Percentiles rank a stretch among this genome's conserved stretches.
Conservation (phyloP, 2,797 vertebrate genomes). For the Lacerta viridis region DNA sequence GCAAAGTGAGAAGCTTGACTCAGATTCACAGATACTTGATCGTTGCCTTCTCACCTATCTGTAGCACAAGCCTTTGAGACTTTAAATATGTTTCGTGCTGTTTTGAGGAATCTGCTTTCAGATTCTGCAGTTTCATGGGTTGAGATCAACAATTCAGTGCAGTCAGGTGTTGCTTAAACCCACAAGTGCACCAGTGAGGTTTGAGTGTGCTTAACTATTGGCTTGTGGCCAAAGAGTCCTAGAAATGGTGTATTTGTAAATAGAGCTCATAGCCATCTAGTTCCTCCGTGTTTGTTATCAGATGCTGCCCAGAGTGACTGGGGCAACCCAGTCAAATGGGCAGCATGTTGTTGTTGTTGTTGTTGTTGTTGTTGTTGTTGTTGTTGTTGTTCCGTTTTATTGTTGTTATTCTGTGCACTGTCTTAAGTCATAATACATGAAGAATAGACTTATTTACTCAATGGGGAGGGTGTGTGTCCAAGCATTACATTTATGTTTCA, state of each 20-base stretch:
- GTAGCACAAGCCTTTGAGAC: conserved; percentile 25
- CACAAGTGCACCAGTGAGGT: not conserved
- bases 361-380: no score
- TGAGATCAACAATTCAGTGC: not conserved
- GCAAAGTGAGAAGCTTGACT: not conserved
- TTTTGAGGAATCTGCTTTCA: conserved; percentile 26
- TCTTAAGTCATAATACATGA: not conserved
- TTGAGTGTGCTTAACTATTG: not conserved
- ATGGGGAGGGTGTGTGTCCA: not conserved
- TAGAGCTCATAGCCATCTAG: not conserved
- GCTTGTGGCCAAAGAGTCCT: not conserved
- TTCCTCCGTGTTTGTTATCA: not conserved
- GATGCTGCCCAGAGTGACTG: no score
- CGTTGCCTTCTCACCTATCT: conserved; percentile 7
- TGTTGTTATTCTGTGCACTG: not conserved
- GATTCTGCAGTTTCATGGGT: not conserved
- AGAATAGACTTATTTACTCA: not conserved
- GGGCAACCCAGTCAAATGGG: no score
- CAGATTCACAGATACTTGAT: conserved; percentile 9
- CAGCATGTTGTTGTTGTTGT: no score
- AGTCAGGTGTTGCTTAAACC: not conserved
- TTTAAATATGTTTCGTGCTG: not conserved
- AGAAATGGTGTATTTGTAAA: not conserved
- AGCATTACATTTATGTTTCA: not conserved
- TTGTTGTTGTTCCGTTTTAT: no score